phyloP scores from a whole-genome alignment of 2,797 vertebrate species.

The Diceros bicornis region DNA sequence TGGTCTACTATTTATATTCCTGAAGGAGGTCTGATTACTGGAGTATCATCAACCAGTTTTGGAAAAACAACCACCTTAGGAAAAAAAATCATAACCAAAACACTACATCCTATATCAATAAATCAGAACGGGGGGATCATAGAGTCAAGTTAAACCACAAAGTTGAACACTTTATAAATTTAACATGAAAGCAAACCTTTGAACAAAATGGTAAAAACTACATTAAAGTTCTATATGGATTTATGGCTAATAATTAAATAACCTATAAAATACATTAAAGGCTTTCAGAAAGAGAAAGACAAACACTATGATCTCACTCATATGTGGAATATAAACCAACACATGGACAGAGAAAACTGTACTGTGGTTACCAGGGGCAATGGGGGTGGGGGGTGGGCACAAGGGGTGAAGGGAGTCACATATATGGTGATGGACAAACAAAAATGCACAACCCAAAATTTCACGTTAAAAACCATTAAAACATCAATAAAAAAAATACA shows the following conservation, averaged over 20 bases:
- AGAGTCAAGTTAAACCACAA: constrained; percentile 45
- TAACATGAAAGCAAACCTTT: constrained; percentile 61
- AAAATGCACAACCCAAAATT: no score
- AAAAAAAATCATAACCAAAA: background rate
- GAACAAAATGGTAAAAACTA: constrained; percentile 65
- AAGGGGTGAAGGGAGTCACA: no score
- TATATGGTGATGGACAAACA: no score
- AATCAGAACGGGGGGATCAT: constrained; percentile 23
- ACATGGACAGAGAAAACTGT: no score
- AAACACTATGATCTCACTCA: no score
- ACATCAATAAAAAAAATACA: no score
- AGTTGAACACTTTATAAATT: constrained; percentile 52
- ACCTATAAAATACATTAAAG: constrained; percentile 59
- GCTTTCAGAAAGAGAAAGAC: no score
- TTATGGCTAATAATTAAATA: constrained; percentile 64
- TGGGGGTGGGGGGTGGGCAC: no score
- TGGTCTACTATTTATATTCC: constrained; percentile 14
- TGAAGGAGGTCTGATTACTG: background rate
- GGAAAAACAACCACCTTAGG: constrained; percentile 1
- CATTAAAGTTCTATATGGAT: constrained; percentile 70
- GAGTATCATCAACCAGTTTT: constrained; percentile 33
- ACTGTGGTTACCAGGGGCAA: no score
- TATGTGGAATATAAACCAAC: no score
- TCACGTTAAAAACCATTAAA: no score
- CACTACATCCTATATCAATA: background rate